phyloP scores from a whole-genome alignment of 2,797 vertebrate genomes.

The Chromis chromis region DNA sequence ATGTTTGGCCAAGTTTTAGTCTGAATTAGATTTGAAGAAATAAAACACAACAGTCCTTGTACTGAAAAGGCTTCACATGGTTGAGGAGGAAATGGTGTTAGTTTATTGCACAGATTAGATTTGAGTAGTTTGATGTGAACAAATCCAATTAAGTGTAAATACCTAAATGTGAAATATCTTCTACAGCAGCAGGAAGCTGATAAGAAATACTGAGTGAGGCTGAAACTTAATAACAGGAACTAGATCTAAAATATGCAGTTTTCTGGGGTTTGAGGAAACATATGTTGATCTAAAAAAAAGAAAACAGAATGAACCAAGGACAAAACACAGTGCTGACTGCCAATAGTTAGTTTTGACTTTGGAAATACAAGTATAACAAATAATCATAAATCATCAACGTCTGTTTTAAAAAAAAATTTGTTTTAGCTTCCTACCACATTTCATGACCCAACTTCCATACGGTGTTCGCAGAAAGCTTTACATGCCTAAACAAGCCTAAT shows the following conservation, averaged over 20 bases:
- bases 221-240: neutral
- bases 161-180: neutral
- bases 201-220: neutral
- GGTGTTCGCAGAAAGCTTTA: neutral
- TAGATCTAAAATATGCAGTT: neutral
- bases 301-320: neutral
- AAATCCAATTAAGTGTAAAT: neutral
- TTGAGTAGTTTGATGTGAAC: neutral
- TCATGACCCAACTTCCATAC: neutral
- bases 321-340: neutral
- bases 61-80: neutral
- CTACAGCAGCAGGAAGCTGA: neutral
- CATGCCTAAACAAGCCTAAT: too few species aligned
- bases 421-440: neutral
- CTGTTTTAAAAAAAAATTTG: neutral
- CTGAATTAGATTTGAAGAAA: neutral
- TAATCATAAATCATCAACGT: neutral
- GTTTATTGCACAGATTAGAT: neutral
- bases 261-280: neutral
- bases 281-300: neutral
- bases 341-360: neutral
- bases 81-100: neutral
- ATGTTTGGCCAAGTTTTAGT: neutral
- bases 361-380: neutral
- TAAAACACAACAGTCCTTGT: neutral